A percentile compares a stretch with the other conserved stretches of the same genome.
These are phyloP conservation scores for Conistra vaccinii DNA, from an alignment of 2,888 invertebrate genomes.

Conservation along the genomic window DNA sequence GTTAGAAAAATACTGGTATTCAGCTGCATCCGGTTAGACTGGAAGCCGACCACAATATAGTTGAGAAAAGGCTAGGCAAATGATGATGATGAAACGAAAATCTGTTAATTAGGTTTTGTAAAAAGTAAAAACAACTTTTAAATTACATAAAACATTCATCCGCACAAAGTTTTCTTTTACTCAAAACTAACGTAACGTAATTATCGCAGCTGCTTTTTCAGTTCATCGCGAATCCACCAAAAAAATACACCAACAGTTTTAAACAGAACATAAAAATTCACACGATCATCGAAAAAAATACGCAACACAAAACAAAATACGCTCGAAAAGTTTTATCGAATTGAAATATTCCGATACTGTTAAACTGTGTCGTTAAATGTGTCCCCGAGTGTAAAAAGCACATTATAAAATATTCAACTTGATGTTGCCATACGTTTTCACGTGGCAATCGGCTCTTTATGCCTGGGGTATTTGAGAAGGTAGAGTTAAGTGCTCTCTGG, in stretches of 20 bases:
- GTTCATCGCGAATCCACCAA: neutral
- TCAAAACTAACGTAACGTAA: neutral
- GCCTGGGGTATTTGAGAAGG: constrained; percentile 46
- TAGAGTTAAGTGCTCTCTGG: constrained; percentile 28
- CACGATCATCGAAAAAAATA: constrained; percentile 15
- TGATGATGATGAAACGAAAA: too few species aligned
- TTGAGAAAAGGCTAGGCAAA: too few species aligned
- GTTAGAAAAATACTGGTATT: neutral
- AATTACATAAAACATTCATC: neutral
- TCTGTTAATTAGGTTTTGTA: neutral
- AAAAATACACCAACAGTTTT: neutral
- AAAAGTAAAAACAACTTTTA: neutral
- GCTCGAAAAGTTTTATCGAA: constrained; percentile 38
- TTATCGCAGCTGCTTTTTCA: neutral
- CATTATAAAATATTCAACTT: constrained; percentile 67
- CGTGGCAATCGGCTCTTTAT: constrained; percentile 63
- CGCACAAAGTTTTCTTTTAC: neutral
- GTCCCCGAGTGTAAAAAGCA: constrained; percentile 58
- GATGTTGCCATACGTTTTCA: constrained; percentile 65
- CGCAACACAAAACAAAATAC: constrained; percentile 26
- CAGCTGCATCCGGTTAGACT: too few species aligned
- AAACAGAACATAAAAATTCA: constrained; percentile 25
- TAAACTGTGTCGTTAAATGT: constrained; percentile 46
- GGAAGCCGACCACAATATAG: too few species aligned
- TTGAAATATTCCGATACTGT: constrained; percentile 26